phyloP scores from a whole-genome alignment of 1,140 invertebrate genomes.

The Aphidius ervi region DNA sequence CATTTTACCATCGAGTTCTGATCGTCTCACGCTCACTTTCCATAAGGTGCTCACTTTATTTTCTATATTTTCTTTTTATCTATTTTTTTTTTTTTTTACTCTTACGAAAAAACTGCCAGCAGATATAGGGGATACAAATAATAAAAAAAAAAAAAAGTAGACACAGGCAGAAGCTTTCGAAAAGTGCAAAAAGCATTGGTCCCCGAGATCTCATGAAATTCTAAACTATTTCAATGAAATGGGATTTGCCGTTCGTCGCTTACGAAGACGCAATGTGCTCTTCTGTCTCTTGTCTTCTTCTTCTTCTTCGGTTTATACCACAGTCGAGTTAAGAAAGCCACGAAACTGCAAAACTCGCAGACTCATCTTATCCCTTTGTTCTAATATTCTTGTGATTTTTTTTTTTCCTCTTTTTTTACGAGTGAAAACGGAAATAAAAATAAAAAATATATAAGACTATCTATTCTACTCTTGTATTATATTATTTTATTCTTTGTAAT shows the following conservation, averaged over 20 bases:
- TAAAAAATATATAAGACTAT: background rate
- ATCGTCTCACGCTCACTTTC: conserved; percentile 15
- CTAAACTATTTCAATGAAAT: conserved; percentile 46
- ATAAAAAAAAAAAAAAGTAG: background rate
- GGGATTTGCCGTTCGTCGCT: conserved; percentile 32
- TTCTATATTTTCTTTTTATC: background rate
- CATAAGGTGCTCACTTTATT: conserved; percentile 8
- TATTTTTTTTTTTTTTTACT: background rate
- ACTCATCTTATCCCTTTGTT: conserved; percentile 13
- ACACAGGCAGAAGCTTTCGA: conserved; percentile 11
- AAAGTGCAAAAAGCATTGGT: conserved; percentile 21
- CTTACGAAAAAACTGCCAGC: background rate
- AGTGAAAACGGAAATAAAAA: conserved; percentile 1
- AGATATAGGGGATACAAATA: conserved; percentile 5
- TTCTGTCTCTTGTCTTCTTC: conserved; percentile 7
- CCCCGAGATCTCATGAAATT: conserved; percentile 37
- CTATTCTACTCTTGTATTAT: background rate
- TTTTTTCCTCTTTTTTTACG: conserved; percentile 6
- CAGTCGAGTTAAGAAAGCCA: conserved; percentile 20
- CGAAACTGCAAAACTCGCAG: conserved; percentile 19
- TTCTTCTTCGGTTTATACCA: conserved; percentile 1
- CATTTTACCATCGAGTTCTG: conserved; percentile 8
- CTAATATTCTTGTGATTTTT: conserved; percentile 13
- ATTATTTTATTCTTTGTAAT: background rate
- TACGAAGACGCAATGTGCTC: conserved; percentile 17